These are phyloP conservation scores for Zootermopsis nevadensis DNA, from an alignment of 2,888 invertebrate species.

Conservation along the genomic window DNA sequence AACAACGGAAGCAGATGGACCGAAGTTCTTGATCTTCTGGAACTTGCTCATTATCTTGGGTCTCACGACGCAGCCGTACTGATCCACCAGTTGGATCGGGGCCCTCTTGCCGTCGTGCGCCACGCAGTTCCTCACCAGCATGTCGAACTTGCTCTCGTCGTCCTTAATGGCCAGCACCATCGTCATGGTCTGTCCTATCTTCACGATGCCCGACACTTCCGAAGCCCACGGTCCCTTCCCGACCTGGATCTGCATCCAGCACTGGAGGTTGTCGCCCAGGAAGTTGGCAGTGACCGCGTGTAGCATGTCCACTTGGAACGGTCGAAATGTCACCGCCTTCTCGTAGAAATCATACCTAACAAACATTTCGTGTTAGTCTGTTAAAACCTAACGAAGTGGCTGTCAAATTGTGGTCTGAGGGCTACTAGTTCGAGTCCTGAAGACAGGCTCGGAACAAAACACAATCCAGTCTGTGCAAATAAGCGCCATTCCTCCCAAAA, in stretches of 20 bases:
- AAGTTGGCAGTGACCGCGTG: constrained; percentile 96
- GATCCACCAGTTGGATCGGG: constrained; percentile 92
- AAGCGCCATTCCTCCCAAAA: too few relatives aligned
- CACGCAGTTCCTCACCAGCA: constrained; percentile 93
- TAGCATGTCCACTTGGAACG: constrained; percentile 95
- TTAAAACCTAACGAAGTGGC: too few relatives aligned
- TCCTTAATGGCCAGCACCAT: constrained; percentile 97
- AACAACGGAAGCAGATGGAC: constrained; percentile 92
- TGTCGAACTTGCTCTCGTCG: constrained; percentile 95
- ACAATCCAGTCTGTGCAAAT: too few relatives aligned
- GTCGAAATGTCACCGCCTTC: constrained; percentile 93
- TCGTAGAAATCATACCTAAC: constrained; percentile 88
- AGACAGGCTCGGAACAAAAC: too few relatives aligned
- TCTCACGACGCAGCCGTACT: constrained; percentile 91
- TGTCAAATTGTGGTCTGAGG: too few relatives aligned
- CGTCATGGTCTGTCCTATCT: constrained; percentile 96
- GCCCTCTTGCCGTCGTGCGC: constrained; percentile 95
- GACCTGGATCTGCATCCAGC: constrained; percentile 98
- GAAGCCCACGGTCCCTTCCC: constrained; percentile 98
- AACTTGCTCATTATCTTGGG: constrained; percentile 94
- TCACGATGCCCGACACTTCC: constrained; percentile 94
- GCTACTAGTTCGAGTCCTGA: too few relatives aligned
- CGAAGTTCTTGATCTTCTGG: constrained; percentile 96
- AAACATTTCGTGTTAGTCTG: too few relatives aligned
- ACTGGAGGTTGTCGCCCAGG: constrained; percentile 93